Conservation (phyloP, 2,113 vertebrate species). For the Oostethus manadensis region DNA sequence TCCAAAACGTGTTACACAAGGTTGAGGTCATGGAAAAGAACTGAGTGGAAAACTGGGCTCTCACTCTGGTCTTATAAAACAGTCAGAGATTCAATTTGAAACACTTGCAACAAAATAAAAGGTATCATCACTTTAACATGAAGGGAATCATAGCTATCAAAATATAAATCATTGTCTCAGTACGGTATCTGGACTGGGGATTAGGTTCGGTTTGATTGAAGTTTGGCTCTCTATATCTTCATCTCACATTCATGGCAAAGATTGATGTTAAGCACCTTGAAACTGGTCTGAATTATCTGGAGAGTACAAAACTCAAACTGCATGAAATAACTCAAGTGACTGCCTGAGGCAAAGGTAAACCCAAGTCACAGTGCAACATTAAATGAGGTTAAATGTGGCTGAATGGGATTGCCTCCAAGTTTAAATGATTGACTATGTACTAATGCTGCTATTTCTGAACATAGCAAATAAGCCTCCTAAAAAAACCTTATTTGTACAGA, state of each 20-base stretch:
- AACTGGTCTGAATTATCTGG: neutral
- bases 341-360: neutral
- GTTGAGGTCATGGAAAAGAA: slow-evolving; percentile 43
- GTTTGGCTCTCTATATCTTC: slow-evolving; percentile 14
- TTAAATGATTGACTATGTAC: neutral
- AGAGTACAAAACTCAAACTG: neutral
- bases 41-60: slow-evolving; percentile 29
- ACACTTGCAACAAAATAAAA: slow-evolving; percentile 33
- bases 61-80: slow-evolving; percentile 9
- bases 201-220: slow-evolving; percentile 23
- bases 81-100: slow-evolving; percentile 4
- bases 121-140: slow-evolving; percentile 46
- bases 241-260: slow-evolving; percentile 16
- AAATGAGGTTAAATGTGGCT: neutral
- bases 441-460: neutral
- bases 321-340: neutral
- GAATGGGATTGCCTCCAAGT: neutral
- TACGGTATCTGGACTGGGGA: slow-evolving; percentile 16
- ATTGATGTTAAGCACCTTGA: slow-evolving; percentile 3
- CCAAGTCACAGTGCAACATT: neutral
- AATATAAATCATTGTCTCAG: slow-evolving; percentile 20
- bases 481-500: too few relatives aligned
- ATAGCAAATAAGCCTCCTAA: too few relatives aligned
- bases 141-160: slow-evolving; percentile 39
- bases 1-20: slow-evolving; percentile 29